Evolutionary conservation across 2,797 vertebrate genomes (phyloP).

Genomic region (Tauraco hartlaubi): DNA sequence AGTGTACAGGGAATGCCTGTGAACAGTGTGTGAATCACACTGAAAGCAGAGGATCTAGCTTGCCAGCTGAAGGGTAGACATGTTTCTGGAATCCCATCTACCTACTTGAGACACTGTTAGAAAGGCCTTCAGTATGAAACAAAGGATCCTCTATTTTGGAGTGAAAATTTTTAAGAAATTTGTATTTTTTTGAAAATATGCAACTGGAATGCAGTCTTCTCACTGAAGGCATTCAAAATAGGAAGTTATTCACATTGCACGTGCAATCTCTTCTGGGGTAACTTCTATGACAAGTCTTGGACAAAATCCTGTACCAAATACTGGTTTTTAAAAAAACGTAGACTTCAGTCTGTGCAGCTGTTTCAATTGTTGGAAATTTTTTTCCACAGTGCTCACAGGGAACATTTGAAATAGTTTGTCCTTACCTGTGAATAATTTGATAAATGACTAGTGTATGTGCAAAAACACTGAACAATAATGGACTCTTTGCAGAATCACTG

Average conservation of each 20-base stretch:
- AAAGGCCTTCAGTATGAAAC: neutral
- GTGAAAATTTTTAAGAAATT: neutral
- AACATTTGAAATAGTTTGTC: neutral
- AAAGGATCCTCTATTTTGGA: neutral
- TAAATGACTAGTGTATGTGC: neutral
- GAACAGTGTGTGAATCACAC: neutral
- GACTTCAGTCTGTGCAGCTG: neutral
- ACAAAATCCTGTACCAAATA: neutral
- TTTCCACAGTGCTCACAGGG: neutral
- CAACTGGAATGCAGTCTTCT: neutral
- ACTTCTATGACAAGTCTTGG: neutral
- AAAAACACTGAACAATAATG: neutral
- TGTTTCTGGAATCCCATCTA: neutral
- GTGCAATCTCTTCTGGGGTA: neutral
- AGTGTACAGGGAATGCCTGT: neutral
- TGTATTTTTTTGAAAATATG: neutral
- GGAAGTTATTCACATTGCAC: neutral
- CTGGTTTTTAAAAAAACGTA: neutral
- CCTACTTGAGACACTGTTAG: neutral
- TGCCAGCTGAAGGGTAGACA: neutral
- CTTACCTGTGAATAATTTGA: neutral
- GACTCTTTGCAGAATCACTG: neutral
- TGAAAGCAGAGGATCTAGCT: neutral
- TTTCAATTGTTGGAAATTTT: neutral
- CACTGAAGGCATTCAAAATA: neutral